Evolutionary conservation across 2,888 invertebrate species (phyloP).

Genomic region (Lypha dubia): DNA sequence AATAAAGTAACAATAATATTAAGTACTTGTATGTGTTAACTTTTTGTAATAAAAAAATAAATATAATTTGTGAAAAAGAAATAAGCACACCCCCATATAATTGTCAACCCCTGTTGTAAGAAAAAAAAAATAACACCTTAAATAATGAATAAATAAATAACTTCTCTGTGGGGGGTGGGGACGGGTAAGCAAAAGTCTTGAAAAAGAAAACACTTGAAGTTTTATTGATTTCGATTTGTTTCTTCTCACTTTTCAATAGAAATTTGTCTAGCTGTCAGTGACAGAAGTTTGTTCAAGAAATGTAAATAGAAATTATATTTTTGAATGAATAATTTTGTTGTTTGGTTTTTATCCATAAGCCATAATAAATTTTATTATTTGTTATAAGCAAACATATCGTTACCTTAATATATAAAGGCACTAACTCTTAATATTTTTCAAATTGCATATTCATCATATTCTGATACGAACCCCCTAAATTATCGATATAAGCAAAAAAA

Average conservation of each 20-base stretch:
- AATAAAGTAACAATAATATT: constrained; percentile 36
- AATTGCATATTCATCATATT: no score
- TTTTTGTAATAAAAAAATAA: constrained; percentile 33
- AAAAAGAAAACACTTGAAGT: constrained; percentile 22
- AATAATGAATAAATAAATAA: constrained; percentile 49
- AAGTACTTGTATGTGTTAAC: constrained; percentile 15
- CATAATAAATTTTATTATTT: neutral
- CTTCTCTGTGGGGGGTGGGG: constrained; percentile 48
- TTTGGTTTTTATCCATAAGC: neutral
- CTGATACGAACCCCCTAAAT: no score
- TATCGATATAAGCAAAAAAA: no score
- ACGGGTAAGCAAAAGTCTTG: neutral
- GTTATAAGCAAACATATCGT: neutral
- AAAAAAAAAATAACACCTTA: constrained; percentile 47
- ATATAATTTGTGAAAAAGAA: constrained; percentile 39
- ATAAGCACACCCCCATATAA: constrained; percentile 46
- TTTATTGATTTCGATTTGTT: constrained; percentile 42
- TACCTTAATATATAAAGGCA: no score
- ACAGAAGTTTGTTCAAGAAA: constrained; percentile 30
- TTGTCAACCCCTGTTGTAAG: constrained; percentile 51
- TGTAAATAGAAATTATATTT: constrained; percentile 27
- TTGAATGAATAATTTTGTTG: constrained; percentile 8
- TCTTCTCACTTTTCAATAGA: constrained; percentile 3
- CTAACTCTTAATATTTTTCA: no score
- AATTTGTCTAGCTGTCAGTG: constrained; percentile 41